Base-by-base conservation (phyloP, 2,888 invertebrate genomes). In the Pseudolycoriella hygida region DNA sequence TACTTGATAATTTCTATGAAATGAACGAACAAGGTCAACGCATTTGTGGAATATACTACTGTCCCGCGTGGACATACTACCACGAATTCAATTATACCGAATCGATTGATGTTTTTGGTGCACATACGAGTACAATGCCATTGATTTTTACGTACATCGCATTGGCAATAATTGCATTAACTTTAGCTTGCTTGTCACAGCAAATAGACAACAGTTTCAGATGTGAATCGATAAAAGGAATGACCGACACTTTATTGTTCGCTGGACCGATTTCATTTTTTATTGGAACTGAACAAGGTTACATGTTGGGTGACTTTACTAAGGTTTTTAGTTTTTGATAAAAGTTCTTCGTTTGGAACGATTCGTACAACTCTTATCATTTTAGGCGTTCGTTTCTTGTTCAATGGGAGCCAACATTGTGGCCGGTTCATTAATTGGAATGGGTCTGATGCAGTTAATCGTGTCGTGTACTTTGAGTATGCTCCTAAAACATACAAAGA, bases 261-360 rank as follows among this genome's bases (percentile, higher is more conserved):
- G 79, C 80, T 2, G 77, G 79, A 0, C 85, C 86, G 0, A 70
- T 86, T 62, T 80, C 82, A 3, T 68, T 84, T 38, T 87, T 85
- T 56, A 83, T 86, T 50, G 86, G 86, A 49, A 70, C 85, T 47
- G 85, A 86, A 60, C 86, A 86, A 66, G 85, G 83, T 52, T 85
- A 86, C 60, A 82, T 87, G 68, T 76, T 80, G 58, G 78, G 81
- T 8, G 85, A 85, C 56, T 86, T 85, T 61, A 76, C 82, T 58
- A 78, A 83, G 72, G 84, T 81, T n/a, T n/a, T n/a, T n/a, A n/a
- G n/a, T n/a, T n/a, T n/a, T n/a, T n/a, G n/a, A n/a, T n/a, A n/a
- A n/a, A n/a, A n/a, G n/a, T n/a, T n/a, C n/a, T n/a, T n/a, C n/a
- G n/a, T n/a, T n/a, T n/a, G n/a, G n/a, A n/a, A n/a, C n/a, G n/a